Conservation (phyloP, 2,797 vertebrate species). For the Hippoglossus hippoglossus region DNA sequence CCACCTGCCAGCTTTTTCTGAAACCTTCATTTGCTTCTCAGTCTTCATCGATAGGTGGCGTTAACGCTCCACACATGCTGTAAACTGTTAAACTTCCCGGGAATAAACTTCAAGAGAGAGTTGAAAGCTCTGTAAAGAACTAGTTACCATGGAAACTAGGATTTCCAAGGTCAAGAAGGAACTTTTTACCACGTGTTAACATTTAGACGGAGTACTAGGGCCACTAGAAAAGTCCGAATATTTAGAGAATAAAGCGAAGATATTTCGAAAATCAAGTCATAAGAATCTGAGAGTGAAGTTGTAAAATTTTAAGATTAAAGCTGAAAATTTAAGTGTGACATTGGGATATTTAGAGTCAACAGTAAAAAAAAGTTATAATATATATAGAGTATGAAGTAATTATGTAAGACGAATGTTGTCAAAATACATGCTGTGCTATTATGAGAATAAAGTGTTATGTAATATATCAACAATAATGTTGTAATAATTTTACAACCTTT, state of each 20-base stretch:
- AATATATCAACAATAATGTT: neutral
- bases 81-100: too few species aligned
- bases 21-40: too few species aligned
- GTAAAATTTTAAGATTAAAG: neutral
- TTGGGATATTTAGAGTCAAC: too few species aligned
- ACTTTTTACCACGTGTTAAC: neutral
- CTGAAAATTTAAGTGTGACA: too few species aligned
- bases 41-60: too few species aligned
- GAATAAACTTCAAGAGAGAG: too few species aligned
- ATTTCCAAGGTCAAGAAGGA: conserved; percentile 16
- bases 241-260: neutral
- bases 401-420: too few species aligned
- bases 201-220: neutral
- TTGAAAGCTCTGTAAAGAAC: neutral
- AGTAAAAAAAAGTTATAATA: too few species aligned
- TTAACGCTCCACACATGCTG: too few species aligned
- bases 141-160: neutral
- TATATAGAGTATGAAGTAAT: too few species aligned
- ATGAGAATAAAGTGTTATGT: too few species aligned
- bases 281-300: neutral
- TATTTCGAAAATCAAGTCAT: neutral
- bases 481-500: neutral
- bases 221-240: neutral
- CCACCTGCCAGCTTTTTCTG: too few species aligned
- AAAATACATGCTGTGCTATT: neutral